These are phyloP conservation scores for Molossus molossus DNA, from an alignment of 2,797 vertebrate genomes.

Conservation along the genomic window DNA sequence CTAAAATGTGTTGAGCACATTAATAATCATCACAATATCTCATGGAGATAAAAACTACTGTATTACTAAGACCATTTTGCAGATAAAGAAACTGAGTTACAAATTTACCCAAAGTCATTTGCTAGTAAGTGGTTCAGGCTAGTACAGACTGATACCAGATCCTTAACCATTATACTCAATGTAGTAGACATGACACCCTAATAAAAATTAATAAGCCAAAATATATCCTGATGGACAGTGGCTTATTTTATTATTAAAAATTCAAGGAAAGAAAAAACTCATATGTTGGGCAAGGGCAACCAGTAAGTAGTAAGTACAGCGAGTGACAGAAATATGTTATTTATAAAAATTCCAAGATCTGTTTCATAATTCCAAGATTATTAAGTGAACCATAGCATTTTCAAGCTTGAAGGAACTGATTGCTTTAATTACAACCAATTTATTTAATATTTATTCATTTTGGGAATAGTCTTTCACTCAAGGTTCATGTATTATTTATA, in stretches of 20 bases:
- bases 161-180: neutral
- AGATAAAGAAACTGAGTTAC: neutral
- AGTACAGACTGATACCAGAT: neutral
- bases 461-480: neutral
- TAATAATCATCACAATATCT: neutral
- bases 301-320: neutral
- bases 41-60: neutral
- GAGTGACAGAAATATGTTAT: neutral
- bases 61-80: neutral
- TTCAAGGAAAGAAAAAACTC: constrained; percentile 26
- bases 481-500: neutral
- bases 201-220: neutral
- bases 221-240: neutral
- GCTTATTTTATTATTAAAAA: too few relatives aligned
- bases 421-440: neutral
- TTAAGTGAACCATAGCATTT: neutral
- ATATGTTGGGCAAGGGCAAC: neutral
- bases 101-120: neutral
- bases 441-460: neutral
- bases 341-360: neutral
- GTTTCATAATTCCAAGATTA: constrained; percentile 16
- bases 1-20: neutral
- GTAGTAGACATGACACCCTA: neutral
- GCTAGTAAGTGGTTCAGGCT: neutral
- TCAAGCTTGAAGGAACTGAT: neutral